These are phyloP conservation scores for Murina feae DNA, from an alignment of 2,113 vertebrate species.

Conservation along the genomic window DNA sequence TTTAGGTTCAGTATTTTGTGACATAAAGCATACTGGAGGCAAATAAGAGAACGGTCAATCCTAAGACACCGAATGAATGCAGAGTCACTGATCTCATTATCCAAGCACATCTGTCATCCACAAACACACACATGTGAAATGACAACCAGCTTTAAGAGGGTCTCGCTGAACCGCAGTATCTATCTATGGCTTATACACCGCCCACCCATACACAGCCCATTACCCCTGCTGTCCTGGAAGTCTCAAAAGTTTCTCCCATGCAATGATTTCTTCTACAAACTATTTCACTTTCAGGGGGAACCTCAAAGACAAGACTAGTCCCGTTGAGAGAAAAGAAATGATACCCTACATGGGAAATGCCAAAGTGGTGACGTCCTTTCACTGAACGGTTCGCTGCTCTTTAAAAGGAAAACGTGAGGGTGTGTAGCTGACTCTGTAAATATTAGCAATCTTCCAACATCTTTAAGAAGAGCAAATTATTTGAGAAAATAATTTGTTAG, in stretches of 20 bases:
- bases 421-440: not conserved
- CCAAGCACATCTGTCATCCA: not conserved
- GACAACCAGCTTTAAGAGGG: not conserved
- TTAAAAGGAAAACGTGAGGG: not conserved
- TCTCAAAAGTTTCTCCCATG: not conserved
- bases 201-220: not conserved
- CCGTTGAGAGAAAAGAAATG: not conserved
- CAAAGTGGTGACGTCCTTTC: not conserved
- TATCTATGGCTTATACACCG: not conserved
- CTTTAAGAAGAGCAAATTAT: slow-evolving; percentile 5
- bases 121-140: not conserved
- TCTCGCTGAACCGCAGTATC: not conserved
- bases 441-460: not conserved
- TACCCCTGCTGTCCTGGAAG: not conserved
- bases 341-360: not conserved
- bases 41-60: not conserved
- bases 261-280: not conserved
- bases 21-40: not conserved
- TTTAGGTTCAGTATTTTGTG: not conserved
- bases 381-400: not conserved
- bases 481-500: slow-evolving; percentile 3
- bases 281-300: not conserved
- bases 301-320: not conserved
- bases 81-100: not conserved
- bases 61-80: not conserved